These are phyloP conservation scores for Choloepus didactylus DNA, from an alignment of 2,797 vertebrate species.

Conservation along the genomic window DNA sequence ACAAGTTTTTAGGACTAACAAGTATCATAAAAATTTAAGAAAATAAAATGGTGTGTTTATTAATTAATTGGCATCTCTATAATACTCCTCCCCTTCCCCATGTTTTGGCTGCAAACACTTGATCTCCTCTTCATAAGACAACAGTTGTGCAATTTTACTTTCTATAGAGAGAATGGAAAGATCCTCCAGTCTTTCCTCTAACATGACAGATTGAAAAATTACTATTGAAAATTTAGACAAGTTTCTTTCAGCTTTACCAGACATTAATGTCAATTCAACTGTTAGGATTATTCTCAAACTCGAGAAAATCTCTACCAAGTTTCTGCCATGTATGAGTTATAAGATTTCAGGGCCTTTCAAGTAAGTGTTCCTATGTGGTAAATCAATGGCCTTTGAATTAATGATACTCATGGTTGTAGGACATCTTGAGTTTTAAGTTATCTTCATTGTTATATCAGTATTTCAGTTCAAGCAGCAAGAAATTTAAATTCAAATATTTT, in stretches of 20 bases:
- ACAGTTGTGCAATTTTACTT: neutral
- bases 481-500: neutral
- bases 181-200: constrained; percentile 5
- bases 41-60: neutral
- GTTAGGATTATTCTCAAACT: neutral
- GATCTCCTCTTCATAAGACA: neutral
- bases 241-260: neutral
- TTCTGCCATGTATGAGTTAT: neutral
- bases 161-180: neutral
- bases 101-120: neutral
- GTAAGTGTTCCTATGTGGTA: neutral
- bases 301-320: neutral
- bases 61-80: neutral
- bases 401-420: neutral
- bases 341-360: neutral
- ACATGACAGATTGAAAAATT: neutral
- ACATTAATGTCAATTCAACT: neutral
- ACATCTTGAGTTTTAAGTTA: neutral
- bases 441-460: neutral
- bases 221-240: neutral
- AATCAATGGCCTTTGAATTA: neutral
- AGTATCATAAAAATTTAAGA: neutral
- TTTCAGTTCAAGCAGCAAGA: neutral
- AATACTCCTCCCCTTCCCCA: neutral
- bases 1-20: neutral